These are phyloP conservation scores for Smutsia temminckii DNA, from an alignment of 2,797 vertebrate genomes.

Conservation along the genomic window DNA sequence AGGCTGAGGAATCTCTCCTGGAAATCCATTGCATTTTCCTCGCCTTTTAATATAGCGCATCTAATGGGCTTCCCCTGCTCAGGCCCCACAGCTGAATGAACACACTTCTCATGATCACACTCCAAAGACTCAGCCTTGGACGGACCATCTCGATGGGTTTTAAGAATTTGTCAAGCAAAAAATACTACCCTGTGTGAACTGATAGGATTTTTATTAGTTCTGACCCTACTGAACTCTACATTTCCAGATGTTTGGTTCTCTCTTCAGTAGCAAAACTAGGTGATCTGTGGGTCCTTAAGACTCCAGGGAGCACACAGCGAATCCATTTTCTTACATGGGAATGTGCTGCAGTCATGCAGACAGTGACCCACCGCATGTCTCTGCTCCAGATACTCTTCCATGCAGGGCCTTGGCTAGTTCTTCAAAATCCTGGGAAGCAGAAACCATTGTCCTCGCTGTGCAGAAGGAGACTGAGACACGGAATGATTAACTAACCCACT, in stretches of 20 bases:
- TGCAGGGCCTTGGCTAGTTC: background rate
- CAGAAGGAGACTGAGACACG: background rate
- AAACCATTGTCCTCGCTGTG: background rate
- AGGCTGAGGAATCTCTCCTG: background rate
- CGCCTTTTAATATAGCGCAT: background rate
- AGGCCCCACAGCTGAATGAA: background rate
- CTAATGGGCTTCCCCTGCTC: background rate
- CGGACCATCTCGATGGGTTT: slow-evolving; percentile 12
- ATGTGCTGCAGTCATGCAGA: background rate
- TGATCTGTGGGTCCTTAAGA: background rate
- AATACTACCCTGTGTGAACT: slow-evolving; percentile 18
- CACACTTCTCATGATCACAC: background rate
- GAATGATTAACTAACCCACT: background rate
- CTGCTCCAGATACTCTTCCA: background rate
- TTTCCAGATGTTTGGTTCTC: slow-evolving; percentile 33
- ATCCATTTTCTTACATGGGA: background rate
- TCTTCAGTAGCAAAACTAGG: slow-evolving; percentile 3
- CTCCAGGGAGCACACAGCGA: background rate
- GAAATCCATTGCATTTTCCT: background rate
- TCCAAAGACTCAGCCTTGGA: background rate
- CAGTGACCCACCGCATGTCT: background rate
- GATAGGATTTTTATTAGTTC: slow-evolving; percentile 4
- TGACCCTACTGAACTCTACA: background rate
- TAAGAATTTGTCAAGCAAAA: slow-evolving; percentile 41
- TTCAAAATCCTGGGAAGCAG: background rate